Evolutionary conservation across 2,113 vertebrate species (phyloP).

Genomic region (Rhinichthys klamathensis): DNA sequence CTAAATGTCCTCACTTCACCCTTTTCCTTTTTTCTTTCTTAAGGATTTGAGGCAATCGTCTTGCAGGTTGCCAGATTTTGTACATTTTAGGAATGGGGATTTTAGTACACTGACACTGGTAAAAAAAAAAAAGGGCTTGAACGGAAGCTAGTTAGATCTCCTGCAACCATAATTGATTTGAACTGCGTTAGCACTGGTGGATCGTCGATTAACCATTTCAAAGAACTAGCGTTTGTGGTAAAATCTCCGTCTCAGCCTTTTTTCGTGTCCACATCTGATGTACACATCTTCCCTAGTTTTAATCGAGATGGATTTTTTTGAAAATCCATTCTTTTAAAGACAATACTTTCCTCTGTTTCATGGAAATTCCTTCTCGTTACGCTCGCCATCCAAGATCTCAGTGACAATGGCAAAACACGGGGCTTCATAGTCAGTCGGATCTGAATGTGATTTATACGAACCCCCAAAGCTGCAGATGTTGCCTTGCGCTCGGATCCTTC

Average conservation of each 20-base stretch:
- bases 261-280: conserved; percentile 28
- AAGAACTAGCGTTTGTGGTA: conserved; percentile 11
- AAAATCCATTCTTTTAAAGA: conserved; percentile 23
- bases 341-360: not conserved
- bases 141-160: not conserved
- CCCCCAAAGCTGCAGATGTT: conserved; percentile 37
- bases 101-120: conserved; percentile 9
- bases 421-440: conserved; percentile 8
- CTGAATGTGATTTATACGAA: conserved; percentile 36
- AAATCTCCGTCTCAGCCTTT: not conserved
- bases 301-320: conserved; percentile 8
- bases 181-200: not conserved
- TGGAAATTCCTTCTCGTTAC: not conserved
- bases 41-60: not conserved
- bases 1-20: not conserved
- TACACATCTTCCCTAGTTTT: not conserved
- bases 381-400: conserved; percentile 6
- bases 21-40: not conserved
- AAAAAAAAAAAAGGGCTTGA: not conserved
- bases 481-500: conserved; percentile 46
- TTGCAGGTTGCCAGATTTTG: not conserved
- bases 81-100: not conserved
- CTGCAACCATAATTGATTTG: conserved; percentile 6
- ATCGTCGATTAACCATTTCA: not conserved
- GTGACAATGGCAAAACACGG: conserved; percentile 8